Evolutionary conservation across 2,797 vertebrate species (phyloP).

Genomic region (Amniataba percoides): DNA sequence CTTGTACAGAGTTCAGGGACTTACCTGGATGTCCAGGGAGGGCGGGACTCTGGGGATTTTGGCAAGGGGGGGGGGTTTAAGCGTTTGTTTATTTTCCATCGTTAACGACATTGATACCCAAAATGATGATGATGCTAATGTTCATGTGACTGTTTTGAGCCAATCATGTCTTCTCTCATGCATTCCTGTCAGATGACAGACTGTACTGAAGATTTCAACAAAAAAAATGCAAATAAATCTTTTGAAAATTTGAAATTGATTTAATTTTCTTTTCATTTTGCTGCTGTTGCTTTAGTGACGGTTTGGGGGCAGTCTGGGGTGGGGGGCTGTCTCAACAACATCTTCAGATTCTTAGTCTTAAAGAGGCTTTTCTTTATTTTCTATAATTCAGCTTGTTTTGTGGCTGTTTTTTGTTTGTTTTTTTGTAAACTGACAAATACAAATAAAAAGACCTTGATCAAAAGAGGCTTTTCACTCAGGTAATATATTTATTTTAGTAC

Average conservation of each 20-base stretch:
- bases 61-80: conserved; percentile 2
- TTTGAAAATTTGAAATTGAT: conserved; percentile 71
- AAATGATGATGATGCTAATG: conserved; percentile 83
- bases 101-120: conserved; percentile 54
- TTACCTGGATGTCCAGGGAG: conserved; percentile 41
- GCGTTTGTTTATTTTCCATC: conserved; percentile 37
- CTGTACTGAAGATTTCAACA: conserved; percentile 91
- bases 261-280: neutral
- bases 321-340: no score
- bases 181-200: conserved; percentile 97
- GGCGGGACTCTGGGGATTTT: neutral
- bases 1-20: conserved; percentile 62
- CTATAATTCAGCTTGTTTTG: no score
- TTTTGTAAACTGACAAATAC: no score
- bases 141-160: conserved; percentile 97
- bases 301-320: no score
- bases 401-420: no score
- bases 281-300: neutral
- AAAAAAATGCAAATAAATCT: conserved; percentile 85
- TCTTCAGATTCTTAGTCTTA: no score
- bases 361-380: no score
- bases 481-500: no score
- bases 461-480: no score
- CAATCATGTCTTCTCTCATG: conserved; percentile 95
- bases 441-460: no score